Conservation (phyloP, 1,140 invertebrate species). For the Bilobella aurantiaca region DNA sequence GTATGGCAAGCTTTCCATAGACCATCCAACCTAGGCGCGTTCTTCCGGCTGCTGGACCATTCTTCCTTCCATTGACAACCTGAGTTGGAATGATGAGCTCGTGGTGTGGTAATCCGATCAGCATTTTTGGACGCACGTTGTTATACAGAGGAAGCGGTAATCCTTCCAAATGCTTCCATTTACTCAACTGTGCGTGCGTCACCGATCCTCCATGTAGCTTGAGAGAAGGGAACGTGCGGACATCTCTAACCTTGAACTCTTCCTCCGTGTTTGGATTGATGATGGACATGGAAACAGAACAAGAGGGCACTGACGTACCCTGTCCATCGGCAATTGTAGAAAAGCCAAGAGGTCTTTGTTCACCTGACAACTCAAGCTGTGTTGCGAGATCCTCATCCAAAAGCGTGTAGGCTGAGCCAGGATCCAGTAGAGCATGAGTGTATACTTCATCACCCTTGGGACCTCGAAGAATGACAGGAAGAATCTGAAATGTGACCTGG, state of each 20-base stretch:
- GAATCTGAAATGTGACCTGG: not conserved
- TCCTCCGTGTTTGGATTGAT: not conserved
- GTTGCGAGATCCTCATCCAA: not conserved
- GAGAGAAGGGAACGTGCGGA: not conserved
- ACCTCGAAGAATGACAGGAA: constrained; percentile 7
- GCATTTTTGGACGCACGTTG: not conserved
- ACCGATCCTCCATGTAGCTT: not conserved
- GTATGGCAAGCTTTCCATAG: not conserved
- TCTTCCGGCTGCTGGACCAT: no score
- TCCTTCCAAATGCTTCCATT: not conserved
- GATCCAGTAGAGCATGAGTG: constrained; percentile 14
- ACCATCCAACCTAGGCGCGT: not conserved
- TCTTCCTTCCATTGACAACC: not conserved
- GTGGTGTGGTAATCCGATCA: not conserved
- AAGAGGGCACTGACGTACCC: not conserved
- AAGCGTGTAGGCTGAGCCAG: not conserved
- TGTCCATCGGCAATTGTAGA: not conserved
- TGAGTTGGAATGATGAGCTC: not conserved
- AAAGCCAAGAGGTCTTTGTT: not conserved
- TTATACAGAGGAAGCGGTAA: not conserved
- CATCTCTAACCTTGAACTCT: not conserved
- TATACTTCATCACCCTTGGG: not conserved
- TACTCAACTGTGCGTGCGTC: not conserved
- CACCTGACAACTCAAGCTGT: not conserved
- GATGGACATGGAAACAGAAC: not conserved